A percentile compares a stretch with the other conserved stretches of the same genome.
Evolutionary conservation across 2,113 vertebrate genomes (phyloP).

Genomic region (Aviceda subcristata): DNA sequence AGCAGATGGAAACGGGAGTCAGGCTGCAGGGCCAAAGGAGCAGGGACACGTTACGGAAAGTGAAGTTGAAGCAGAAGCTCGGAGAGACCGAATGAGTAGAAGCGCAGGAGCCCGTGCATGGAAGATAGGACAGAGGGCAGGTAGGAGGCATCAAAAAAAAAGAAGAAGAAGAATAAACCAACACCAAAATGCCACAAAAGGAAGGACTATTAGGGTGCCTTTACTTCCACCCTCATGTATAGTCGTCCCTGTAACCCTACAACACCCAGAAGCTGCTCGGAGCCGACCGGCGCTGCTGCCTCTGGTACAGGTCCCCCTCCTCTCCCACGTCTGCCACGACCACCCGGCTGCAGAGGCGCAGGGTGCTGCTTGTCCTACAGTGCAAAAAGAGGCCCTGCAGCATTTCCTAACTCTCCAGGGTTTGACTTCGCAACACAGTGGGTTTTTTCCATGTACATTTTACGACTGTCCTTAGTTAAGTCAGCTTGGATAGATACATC

Average conservation of each 20-base stretch:
- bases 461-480: background rate
- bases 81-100: background rate
- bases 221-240: background rate
- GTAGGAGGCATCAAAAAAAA: background rate
- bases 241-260: background rate
- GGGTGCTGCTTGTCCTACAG: background rate
- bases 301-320: background rate
- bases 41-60: background rate
- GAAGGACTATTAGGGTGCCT: background rate
- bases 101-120: accelerated
- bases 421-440: background rate
- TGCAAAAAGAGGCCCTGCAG: background rate
- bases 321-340: accelerated
- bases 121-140: background rate
- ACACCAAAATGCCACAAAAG: background rate
- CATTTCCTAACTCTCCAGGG: background rate
- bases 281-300: background rate
- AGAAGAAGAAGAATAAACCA: background rate
- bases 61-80: background rate
- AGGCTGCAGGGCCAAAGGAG: background rate
- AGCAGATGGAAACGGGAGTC: background rate
- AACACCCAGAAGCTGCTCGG: background rate
- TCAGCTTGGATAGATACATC: background rate
- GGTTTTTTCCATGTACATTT: background rate
- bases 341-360: background rate